Conservation (phyloP, 2,113 vertebrate species). For the Salvelinus fontinalis region DNA sequence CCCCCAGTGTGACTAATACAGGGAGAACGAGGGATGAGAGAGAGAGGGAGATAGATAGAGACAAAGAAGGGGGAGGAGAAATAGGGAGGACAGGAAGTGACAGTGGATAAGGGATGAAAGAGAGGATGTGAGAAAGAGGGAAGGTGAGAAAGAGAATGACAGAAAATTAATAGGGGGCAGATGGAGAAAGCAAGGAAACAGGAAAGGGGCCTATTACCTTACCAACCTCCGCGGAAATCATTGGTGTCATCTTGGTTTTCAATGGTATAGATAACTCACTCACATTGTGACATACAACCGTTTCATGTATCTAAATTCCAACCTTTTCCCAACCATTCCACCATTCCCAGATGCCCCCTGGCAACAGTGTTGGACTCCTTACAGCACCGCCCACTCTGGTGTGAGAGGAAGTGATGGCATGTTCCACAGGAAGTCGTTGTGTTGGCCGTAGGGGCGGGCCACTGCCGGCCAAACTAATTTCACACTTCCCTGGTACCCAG, state of each 20-base stretch:
- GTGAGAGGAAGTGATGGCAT: constrained; percentile 37
- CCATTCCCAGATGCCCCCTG: neutral
- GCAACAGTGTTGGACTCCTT: constrained; percentile 29
- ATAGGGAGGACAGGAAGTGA: neutral
- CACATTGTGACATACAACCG: no score
- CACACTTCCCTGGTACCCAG: constrained; percentile 69
- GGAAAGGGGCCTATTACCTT: neutral
- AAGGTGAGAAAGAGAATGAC: neutral
- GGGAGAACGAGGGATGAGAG: neutral
- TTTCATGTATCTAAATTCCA: neutral
- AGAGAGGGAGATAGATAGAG: neutral
- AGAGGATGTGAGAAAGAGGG: constrained; percentile 11
- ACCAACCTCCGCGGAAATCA: no score
- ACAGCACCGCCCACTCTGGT: constrained; percentile 23
- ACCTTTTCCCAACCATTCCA: neutral
- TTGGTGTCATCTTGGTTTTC: no score
- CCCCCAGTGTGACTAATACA: constrained; percentile 40
- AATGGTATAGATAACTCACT: no score
- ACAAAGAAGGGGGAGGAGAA: constrained; percentile 36
- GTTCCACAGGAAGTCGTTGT: constrained; percentile 56
- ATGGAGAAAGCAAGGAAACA: constrained; percentile 1
- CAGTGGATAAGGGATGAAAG: no score
- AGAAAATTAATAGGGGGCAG: constrained; percentile 12
- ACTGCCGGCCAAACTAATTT: constrained; percentile 67
- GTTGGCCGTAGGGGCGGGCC: constrained; percentile 35